Conservation (phyloP, 2,113 vertebrate genomes). For the Microtus richardsoni region DNA sequence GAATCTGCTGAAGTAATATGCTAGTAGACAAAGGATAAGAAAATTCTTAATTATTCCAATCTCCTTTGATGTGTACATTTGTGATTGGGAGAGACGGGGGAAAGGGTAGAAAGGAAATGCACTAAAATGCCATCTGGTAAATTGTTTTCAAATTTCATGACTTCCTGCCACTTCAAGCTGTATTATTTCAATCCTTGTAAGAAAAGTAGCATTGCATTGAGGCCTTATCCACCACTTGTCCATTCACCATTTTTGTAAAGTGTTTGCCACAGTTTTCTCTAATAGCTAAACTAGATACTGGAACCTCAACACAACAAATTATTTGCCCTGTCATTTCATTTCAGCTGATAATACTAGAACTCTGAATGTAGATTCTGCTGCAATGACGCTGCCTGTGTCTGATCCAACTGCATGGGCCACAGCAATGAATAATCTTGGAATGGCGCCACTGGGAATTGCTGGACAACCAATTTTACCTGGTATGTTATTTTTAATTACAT, state of each 20-base stretch:
- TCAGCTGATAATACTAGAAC: constrained; percentile 90
- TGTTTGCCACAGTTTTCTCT: constrained; percentile 44
- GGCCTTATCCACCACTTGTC: background rate
- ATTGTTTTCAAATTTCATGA: constrained; percentile 58
- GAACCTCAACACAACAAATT: constrained; percentile 57
- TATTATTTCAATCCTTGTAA: constrained; percentile 55
- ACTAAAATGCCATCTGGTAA: constrained; percentile 55
- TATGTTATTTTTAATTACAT: constrained; percentile 82
- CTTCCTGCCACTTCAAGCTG: constrained; percentile 48
- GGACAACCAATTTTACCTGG: constrained; percentile 95
- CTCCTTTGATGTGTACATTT: constrained; percentile 21
- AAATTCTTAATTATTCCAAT: constrained; percentile 61
- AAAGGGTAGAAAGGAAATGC: background rate
- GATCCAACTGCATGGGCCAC: constrained; percentile 95
- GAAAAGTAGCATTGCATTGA: constrained; percentile 48
- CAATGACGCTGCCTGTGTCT: constrained; percentile 94
- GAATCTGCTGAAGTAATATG: constrained; percentile 43
- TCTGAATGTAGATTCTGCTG: constrained; percentile 92
- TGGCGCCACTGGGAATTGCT: constrained; percentile 94
- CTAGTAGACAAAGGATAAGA: constrained; percentile 51
- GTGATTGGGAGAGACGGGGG: background rate
- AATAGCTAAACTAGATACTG: constrained; percentile 43
- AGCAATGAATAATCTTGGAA: constrained; percentile 98
- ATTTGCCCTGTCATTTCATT: constrained; percentile 68
- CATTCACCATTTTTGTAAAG: constrained; percentile 40